phyloP scores from a whole-genome alignment of 2,797 vertebrate genomes.

The Sarcoramphus papa region DNA sequence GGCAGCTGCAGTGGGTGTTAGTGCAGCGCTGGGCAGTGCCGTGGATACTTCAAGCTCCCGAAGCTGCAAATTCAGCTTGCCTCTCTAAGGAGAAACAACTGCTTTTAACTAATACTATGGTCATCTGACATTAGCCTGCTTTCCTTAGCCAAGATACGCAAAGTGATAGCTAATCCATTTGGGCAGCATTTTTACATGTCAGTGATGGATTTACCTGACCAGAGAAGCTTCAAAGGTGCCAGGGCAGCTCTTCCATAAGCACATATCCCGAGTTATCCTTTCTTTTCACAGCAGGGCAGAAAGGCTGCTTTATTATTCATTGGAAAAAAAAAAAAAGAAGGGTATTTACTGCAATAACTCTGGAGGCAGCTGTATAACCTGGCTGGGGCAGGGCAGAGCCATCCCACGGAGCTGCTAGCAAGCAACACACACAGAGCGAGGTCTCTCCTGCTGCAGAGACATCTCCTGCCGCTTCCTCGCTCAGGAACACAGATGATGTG shows the following conservation, averaged over 20 bases:
- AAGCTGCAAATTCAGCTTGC: neutral
- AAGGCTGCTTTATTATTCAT: neutral
- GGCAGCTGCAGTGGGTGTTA: neutral
- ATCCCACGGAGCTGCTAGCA: neutral
- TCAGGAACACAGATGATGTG: neutral
- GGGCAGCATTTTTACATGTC: neutral
- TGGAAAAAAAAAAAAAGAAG: fast-evolving
- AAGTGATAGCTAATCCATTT: neutral
- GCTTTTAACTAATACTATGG: neutral
- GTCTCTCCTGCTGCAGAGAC: neutral
- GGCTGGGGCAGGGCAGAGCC: neutral
- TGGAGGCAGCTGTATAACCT: neutral
- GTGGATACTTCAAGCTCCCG: neutral
- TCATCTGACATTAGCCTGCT: neutral
- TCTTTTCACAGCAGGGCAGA: neutral
- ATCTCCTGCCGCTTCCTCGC: neutral
- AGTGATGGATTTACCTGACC: constrained; percentile 30
- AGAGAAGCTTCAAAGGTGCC: neutral
- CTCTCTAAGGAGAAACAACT: neutral
- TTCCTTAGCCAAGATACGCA: neutral
- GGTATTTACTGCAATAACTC: neutral
- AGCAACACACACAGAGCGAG: neutral
- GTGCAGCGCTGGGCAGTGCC: neutral
- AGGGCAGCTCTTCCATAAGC: neutral
- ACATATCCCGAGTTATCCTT: neutral